Percentiles rank a stretch among this genome's conserved stretches.
Conservation (phyloP, 2,888 invertebrate genomes). For the Caenorhabditis macrosperma region DNA sequence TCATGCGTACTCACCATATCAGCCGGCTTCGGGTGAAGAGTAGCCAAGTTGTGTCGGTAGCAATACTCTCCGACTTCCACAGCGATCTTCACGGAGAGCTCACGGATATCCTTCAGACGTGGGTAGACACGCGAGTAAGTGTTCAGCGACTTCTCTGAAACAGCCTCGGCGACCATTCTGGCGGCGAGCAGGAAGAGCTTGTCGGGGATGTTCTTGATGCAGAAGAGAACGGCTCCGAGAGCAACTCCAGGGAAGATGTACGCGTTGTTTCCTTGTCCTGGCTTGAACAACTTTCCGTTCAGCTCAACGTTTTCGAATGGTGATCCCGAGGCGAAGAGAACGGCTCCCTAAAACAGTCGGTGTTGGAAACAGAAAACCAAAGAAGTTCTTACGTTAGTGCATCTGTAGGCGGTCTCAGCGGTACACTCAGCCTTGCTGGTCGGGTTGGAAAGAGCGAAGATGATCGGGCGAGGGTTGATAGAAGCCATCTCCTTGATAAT, state of each 20-base stretch:
- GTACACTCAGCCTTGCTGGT: constrained; percentile 98
- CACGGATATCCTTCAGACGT: constrained; percentile 88
- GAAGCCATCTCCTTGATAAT: constrained; percentile 91
- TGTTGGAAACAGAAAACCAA: constrained; percentile 69
- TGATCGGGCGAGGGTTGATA: constrained; percentile 90
- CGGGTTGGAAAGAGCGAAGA: constrained; percentile 98
- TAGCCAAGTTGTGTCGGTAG: constrained; percentile 84
- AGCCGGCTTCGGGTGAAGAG: constrained; percentile 83
- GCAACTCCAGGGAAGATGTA: constrained; percentile 97
- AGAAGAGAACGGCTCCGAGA: constrained; percentile 92
- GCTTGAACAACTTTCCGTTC: constrained; percentile 88
- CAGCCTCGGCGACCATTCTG: constrained; percentile 88
- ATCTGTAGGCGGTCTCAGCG: constrained; percentile 94
- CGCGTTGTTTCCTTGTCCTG: constrained; percentile 98
- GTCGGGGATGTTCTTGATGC: constrained; percentile 93
- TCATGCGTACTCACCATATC: constrained; percentile 80
- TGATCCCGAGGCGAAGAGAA: constrained; percentile 95
- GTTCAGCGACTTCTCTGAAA: constrained; percentile 88
- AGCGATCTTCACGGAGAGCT: constrained; percentile 89
- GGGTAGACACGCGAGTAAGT: constrained; percentile 91
- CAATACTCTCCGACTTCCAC: constrained; percentile 84
- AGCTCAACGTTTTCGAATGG: constrained; percentile 91
- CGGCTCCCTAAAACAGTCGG: constrained; percentile 86
- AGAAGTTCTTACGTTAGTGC: constrained; percentile 88
- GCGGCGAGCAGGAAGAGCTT: constrained; percentile 95